Evolutionary conservation across 2,888 invertebrate species (phyloP).

Genomic region (Lithophane ornitopus): DNA sequence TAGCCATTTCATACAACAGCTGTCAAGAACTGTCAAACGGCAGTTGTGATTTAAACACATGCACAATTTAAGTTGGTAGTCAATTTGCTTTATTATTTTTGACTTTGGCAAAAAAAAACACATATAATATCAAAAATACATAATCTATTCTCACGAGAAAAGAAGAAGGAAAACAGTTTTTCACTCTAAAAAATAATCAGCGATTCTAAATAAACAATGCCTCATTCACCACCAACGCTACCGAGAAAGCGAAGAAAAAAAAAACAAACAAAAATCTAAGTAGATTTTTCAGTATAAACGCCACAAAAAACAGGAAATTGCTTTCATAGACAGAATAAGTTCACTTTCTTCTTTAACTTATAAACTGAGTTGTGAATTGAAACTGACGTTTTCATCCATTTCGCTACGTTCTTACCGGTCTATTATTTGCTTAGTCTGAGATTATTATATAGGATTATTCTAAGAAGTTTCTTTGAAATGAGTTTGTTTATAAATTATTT

Average conservation of each 20-base stretch:
- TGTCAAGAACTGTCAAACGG: background rate
- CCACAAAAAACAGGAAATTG: constrained; percentile 52
- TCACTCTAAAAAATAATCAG: background rate
- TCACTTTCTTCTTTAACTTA: constrained; percentile 22
- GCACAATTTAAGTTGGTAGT: background rate
- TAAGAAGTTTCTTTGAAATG: constrained; percentile 1
- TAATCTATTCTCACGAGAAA: background rate
- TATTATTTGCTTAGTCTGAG: constrained; percentile 35
- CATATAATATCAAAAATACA: background rate
- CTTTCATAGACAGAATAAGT: constrained; percentile 38
- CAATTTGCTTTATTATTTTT: background rate
- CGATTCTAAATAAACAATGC: background rate
- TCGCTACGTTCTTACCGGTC: background rate
- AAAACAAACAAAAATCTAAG: background rate
- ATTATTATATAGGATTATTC: no score
- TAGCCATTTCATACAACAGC: background rate
- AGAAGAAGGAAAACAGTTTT: background rate
- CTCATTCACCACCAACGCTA: background rate
- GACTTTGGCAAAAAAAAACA: no score
- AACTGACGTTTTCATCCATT: constrained; percentile 41
- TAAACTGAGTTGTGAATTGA: constrained; percentile 31
- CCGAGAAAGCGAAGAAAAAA: background rate
- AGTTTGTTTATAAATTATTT: constrained; percentile 19
- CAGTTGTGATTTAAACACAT: background rate
- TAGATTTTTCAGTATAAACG: constrained; percentile 19